These are phyloP conservation scores for Enteromius treurensis DNA, from an alignment of 2,797 vertebrate species.

Conservation along the genomic window DNA sequence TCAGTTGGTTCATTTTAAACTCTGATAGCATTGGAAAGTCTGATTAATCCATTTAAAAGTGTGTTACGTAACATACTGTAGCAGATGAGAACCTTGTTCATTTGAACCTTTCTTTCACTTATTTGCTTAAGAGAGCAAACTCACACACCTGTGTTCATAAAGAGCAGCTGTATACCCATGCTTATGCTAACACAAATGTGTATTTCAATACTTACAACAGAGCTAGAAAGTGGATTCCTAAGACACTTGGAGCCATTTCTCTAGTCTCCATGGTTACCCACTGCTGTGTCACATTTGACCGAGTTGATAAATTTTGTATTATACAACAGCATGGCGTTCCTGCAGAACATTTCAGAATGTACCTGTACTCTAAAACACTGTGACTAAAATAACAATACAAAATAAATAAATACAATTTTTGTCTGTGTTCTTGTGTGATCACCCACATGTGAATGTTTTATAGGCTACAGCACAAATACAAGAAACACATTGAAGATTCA, in stretches of 20 bases:
- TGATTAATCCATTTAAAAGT: not conserved
- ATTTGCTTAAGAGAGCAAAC: slow-evolving; percentile 13
- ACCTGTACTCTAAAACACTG: not conserved
- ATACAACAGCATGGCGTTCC: slow-evolving; percentile 10
- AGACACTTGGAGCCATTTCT: slow-evolving; percentile 11
- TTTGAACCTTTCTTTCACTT: not conserved
- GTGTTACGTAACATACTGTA: not conserved
- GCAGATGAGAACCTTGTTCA: not conserved
- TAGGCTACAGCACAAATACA: not conserved
- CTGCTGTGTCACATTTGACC: slow-evolving; percentile 1
- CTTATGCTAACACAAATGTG: not conserved
- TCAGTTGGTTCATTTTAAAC: not conserved
- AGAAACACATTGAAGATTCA: not conserved
- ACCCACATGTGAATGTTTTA: not conserved
- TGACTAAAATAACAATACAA: not conserved
- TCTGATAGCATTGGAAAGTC: not conserved
- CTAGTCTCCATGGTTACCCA: slow-evolving; percentile 12
- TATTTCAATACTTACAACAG: not conserved
- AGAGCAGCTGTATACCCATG: not conserved
- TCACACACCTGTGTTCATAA: slow-evolving; percentile 3
- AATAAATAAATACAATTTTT: not conserved
- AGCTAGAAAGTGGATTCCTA: not conserved
- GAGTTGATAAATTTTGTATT: not conserved
- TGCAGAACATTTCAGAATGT: not conserved
- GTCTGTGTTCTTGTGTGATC: not conserved